Evolutionary conservation across 1,140 invertebrate genomes (phyloP).

Genomic region (Leptoteleia sp.): DNA sequence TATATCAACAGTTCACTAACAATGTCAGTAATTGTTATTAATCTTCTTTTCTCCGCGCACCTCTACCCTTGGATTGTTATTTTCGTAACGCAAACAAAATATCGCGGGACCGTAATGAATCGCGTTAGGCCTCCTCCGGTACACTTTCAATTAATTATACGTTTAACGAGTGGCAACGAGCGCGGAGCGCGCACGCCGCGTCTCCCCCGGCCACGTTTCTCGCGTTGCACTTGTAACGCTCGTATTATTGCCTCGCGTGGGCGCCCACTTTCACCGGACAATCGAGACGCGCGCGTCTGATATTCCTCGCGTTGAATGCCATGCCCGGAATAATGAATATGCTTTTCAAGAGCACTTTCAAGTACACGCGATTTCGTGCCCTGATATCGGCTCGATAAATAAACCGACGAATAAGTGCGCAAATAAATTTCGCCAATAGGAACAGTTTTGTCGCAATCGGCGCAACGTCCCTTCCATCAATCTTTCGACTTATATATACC

Average conservation of each 20-base stretch:
- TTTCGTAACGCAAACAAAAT: constrained; percentile 31
- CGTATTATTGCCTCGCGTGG: constrained; percentile 44
- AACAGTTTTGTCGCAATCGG: too few species aligned
- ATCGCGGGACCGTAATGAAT: constrained; percentile 32
- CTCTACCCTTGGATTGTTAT: constrained; percentile 18
- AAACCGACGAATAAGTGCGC: too few species aligned
- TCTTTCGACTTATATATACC: too few species aligned
- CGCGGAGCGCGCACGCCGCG: constrained; percentile 22
- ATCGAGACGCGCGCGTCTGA: constrained; percentile 57
- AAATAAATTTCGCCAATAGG: too few species aligned
- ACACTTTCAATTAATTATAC: constrained; percentile 54
- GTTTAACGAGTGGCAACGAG: constrained; percentile 35
- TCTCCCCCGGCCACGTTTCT: constrained; percentile 50
- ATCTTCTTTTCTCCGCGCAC: too few species aligned
- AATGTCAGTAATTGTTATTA: too few species aligned
- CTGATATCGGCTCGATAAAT: constrained; percentile 10
- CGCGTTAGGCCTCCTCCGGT: constrained; percentile 1
- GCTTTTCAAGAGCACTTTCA: constrained; percentile 64
- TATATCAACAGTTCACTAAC: too few species aligned
- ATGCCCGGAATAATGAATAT: constrained; percentile 51
- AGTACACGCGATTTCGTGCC: constrained; percentile 48
- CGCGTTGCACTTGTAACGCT: constrained; percentile 50
- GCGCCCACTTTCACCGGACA: constrained; percentile 71
- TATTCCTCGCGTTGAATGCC: constrained; percentile 56
- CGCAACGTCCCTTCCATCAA: too few species aligned